These are phyloP conservation scores for Parnassius apollo DNA, from an alignment of 2,888 invertebrate genomes.

Conservation along the genomic window DNA sequence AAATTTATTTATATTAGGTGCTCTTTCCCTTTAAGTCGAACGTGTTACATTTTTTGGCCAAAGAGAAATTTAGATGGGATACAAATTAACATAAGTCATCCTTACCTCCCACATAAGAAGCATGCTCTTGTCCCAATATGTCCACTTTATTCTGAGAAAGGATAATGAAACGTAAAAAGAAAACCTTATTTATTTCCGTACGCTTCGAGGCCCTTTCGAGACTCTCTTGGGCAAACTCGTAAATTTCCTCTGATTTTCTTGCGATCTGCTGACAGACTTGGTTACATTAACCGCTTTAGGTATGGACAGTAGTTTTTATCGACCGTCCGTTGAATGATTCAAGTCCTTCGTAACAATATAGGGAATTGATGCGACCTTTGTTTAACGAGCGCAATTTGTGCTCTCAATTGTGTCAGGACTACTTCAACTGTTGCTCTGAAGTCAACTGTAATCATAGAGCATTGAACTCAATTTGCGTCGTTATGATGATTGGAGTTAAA, in stretches of 20 bases:
- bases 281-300: constrained; percentile 12
- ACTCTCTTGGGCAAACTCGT: constrained; percentile 12
- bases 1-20: too few relatives aligned
- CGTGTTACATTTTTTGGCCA: too few relatives aligned
- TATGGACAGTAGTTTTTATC: constrained; percentile 12
- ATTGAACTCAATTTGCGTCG: constrained; percentile 20
- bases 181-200: constrained; percentile 15
- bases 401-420: constrained; percentile 21
- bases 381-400: constrained; percentile 27
- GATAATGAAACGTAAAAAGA: constrained; percentile 12
- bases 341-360: constrained; percentile 17
- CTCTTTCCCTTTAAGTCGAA: too few relatives aligned
- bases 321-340: constrained; percentile 3
- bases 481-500: constrained; percentile 1
- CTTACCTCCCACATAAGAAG: constrained; percentile 4
- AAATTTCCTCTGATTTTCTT: constrained; percentile 19
- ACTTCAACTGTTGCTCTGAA: constrained; percentile 13
- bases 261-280: not conserved
- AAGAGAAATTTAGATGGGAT: not conserved
- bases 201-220: not conserved
- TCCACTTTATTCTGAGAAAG: constrained; percentile 15
- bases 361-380: constrained; percentile 28
- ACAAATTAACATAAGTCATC: constrained; percentile 1
- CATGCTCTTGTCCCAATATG: constrained; percentile 1
- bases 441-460: constrained; percentile 10